Evolutionary conservation across 1,140 invertebrate species (phyloP).

Genomic region (Bombus ignitus): DNA sequence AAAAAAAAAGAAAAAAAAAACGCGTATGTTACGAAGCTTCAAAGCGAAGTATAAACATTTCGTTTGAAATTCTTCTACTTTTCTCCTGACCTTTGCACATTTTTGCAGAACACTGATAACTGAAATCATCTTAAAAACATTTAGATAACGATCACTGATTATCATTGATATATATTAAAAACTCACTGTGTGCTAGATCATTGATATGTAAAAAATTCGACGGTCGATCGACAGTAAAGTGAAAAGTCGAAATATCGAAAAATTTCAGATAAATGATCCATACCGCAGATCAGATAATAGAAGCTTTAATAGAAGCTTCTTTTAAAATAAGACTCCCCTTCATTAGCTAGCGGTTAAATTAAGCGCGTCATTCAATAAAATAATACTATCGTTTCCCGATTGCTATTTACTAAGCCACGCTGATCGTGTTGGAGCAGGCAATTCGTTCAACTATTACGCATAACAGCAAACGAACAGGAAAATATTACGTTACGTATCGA

Average conservation of each 20-base stretch:
- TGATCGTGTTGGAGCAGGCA: background rate
- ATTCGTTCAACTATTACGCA: background rate
- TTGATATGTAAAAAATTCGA: background rate
- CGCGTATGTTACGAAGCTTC: too few species aligned
- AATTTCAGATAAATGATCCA: background rate
- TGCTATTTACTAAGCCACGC: background rate
- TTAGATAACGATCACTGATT: background rate
- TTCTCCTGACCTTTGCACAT: background rate
- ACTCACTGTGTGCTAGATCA: background rate
- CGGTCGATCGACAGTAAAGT: background rate
- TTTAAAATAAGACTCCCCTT: background rate
- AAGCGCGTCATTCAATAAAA: background rate
- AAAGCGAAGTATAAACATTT: background rate
- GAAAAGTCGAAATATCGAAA: background rate
- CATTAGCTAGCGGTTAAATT: background rate
- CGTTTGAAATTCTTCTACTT: background rate
- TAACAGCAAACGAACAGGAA: background rate
- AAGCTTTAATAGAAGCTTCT: too few species aligned
- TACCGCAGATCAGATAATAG: background rate
- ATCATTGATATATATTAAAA: background rate
- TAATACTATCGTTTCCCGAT: background rate
- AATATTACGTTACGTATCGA: conserved; percentile 6
- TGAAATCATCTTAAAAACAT: background rate
- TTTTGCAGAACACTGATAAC: background rate
- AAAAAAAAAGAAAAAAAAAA: too few species aligned